Evolutionary conservation across 2,113 vertebrate genomes (phyloP).

Genomic region (Aythya baeri): DNA sequence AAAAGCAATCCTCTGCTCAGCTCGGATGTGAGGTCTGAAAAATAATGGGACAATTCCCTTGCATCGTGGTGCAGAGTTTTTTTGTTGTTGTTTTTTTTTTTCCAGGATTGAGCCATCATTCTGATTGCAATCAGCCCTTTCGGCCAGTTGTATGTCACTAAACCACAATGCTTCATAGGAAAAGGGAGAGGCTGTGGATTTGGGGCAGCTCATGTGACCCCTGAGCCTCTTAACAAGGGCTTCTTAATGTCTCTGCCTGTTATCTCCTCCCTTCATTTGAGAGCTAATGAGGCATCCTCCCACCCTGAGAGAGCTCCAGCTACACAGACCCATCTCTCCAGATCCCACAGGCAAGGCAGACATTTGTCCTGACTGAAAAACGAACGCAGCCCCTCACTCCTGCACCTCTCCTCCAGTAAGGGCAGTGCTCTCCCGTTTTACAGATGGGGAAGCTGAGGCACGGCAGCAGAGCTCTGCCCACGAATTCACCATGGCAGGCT

Average conservation of each 20-base stretch:
- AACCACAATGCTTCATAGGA: background rate
- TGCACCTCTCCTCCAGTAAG: background rate
- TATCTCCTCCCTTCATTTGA: conserved; percentile 20
- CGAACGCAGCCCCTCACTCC: background rate
- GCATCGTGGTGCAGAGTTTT: background rate
- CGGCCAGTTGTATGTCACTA: background rate
- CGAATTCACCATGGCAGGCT: background rate
- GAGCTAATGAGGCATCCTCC: conserved; percentile 41
- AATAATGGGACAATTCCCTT: background rate
- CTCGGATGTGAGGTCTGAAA: background rate
- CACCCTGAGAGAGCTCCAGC: background rate
- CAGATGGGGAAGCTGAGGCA: background rate
- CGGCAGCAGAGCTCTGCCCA: background rate
- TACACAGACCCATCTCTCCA: background rate
- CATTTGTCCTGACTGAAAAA: background rate
- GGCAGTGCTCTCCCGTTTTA: background rate
- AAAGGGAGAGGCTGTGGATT: background rate
- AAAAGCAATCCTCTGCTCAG: background rate
- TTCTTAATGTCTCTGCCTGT: background rate
- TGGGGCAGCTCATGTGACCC: background rate
- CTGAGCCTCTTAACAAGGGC: background rate
- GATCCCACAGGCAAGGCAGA: background rate
- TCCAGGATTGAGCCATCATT: background rate
- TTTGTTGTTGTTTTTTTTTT: background rate
- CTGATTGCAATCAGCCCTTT: background rate